Evolutionary conservation across 2,888 invertebrate species (phyloP).

Genomic region (Tuta absoluta): DNA sequence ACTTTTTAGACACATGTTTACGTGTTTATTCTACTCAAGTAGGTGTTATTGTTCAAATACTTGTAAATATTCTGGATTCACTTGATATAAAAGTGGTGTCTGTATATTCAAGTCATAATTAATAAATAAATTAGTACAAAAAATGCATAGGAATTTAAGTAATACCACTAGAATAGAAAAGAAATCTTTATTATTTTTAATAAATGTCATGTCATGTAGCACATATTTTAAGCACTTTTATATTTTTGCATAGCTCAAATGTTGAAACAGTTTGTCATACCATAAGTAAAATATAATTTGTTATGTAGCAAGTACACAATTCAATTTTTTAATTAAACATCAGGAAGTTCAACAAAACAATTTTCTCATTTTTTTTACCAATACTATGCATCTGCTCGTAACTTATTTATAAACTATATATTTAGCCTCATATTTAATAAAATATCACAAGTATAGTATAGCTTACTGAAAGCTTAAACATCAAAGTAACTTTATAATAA

Average conservation of each 20-base stretch:
- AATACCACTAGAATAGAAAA: slow-evolving; percentile 14
- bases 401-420: slow-evolving; percentile 25
- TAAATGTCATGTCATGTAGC: slow-evolving; percentile 30
- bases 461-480: not conserved
- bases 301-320: not conserved
- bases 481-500: not conserved
- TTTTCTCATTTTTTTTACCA: slow-evolving; percentile 10
- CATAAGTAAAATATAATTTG: not conserved
- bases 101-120: not conserved
- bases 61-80: too few species aligned
- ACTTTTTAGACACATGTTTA: not conserved
- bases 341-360: slow-evolving; percentile 25
- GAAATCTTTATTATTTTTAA: slow-evolving; percentile 29
- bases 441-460: slow-evolving; percentile 21
- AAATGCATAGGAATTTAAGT: not conserved
- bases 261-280: not conserved
- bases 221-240: slow-evolving; percentile 27
- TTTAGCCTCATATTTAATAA: slow-evolving; percentile 6
- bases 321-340: slow-evolving; percentile 20
- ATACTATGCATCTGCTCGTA: slow-evolving; percentile 21
- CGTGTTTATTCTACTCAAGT: slow-evolving; percentile 3
- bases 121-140: slow-evolving; percentile 9
- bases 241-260: not conserved
- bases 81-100: not conserved
- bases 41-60: not conserved